Base-by-base conservation (phyloP, 2,888 invertebrate genomes). In the Morpho helenor region DNA sequence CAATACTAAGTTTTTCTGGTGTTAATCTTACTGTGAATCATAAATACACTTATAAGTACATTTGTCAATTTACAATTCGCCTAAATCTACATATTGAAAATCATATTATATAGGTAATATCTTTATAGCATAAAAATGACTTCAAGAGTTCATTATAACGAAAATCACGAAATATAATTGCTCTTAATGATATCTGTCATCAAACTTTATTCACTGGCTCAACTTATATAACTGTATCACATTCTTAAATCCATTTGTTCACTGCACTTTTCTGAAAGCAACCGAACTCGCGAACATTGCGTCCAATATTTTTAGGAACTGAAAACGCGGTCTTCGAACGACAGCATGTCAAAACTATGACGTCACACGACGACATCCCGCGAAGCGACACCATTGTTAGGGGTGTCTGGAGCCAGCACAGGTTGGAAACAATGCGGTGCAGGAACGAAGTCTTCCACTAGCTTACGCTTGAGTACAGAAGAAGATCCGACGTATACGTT, bases 361-460 rank as follows among this genome's bases (percentile, higher is more conserved):
- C 92, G 93, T 93, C 93, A 93, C 91, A 93, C 93, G 65, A 93
- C 92, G 65, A 93, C 93, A 73, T 92, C 92, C 63, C 91, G 83
- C 6, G 88, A 76, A 59, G 80, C 77, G 9, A 80, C 72, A 52
- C 86, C 88, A 64, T 86, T 91, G 64, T 80, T 77, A 46, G 89
- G 81, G 52, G 84, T 82, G 59, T 90, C 84, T 8, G 92, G 91
- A 56, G 92, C 89, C 66, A 93, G 82, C 54, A 93, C 92, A 43
- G 93, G 93, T 72, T 93, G 93, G 73, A 93, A 93, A 70, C 86
- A 79, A 68, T 92, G 93, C 22, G 83, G 73, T 6, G 84, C 78
- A 23, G 91, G 91, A 56, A 83, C 73, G 64, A 92, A 92, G 72
- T 93, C 93, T 70, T 93, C 93, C 41, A 93, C 92, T 55, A 93